These are phyloP conservation scores for Ichneumoninae sp. DNA, from an alignment of 2,888 invertebrate species.

Conservation along the genomic window DNA sequence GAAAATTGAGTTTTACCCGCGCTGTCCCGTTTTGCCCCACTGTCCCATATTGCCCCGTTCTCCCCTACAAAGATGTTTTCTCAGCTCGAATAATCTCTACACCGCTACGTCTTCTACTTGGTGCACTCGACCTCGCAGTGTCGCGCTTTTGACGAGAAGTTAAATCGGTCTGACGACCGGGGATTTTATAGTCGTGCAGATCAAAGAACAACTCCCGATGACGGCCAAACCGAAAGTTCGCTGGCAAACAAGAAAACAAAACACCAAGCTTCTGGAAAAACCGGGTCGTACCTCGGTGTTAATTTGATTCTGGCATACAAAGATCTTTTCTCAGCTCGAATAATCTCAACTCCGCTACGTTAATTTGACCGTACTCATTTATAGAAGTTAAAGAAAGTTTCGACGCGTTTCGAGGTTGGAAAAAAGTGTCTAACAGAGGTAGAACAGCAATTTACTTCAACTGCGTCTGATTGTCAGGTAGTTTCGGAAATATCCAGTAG, in stretches of 20 bases:
- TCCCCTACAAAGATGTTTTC: too few relatives aligned
- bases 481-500: slow-evolving; percentile 12
- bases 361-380: background rate
- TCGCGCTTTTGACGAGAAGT: background rate
- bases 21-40: too few relatives aligned
- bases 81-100: background rate
- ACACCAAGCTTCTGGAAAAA: background rate
- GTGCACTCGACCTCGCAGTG: background rate
- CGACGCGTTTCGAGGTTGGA: background rate
- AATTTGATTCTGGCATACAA: too few relatives aligned
- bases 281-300: too few relatives aligned
- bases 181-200: background rate
- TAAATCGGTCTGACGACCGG: background rate
- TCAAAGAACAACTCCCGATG: background rate
- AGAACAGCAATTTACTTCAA: background rate
- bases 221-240: background rate
- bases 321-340: too few relatives aligned
- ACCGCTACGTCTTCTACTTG: background rate
- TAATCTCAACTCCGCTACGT: background rate
- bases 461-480: background rate
- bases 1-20: too few relatives aligned
- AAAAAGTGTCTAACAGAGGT: background rate
- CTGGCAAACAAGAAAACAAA: background rate
- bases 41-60: too few relatives aligned
- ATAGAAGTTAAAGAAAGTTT: background rate